A percentile compares a stretch with the other conserved stretches of the same genome.
Evolutionary conservation across 1,140 invertebrate species (phyloP).

Genomic region (Cydia splendana): DNA sequence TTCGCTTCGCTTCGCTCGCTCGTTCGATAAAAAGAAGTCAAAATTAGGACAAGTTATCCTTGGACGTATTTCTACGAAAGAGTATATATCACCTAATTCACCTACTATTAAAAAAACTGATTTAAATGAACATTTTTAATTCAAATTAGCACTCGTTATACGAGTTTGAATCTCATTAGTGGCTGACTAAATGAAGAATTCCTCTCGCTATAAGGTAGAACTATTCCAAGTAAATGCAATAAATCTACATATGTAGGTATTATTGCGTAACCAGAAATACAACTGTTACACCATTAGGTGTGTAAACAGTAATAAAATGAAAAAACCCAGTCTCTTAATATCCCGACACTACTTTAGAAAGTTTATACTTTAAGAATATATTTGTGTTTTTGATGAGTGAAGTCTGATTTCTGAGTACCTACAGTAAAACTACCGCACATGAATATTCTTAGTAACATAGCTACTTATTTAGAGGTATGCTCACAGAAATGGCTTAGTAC

Average conservation of each 20-base stretch:
- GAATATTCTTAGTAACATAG: no score
- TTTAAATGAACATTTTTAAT: constrained; percentile 7
- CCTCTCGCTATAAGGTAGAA: constrained; percentile 8
- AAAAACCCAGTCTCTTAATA: neutral
- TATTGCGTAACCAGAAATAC: neutral
- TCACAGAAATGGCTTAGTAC: no score
- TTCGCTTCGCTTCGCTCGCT: no score
- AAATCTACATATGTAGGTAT: constrained; percentile 3
- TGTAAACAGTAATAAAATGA: neutral
- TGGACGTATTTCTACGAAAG: neutral
- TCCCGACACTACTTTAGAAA: neutral
- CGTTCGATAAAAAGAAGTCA: neutral
- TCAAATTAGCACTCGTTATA: constrained; percentile 29
- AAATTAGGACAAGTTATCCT: neutral
- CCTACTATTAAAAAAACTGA: neutral
- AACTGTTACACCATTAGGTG: neutral
- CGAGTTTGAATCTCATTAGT: constrained; percentile 24
- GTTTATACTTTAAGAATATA: neutral
- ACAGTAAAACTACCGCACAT: no score
- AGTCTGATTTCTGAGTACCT: neutral
- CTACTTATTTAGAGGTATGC: no score
- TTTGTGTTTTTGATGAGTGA: neutral
- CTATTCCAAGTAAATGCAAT: constrained; percentile 1
- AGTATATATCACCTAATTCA: no score
- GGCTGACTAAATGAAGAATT: constrained; percentile 3